A percentile compares a stretch with the other conserved stretches of the same genome.
phyloP scores from a whole-genome alignment of 92 coral and sea anemone genomes.

The Porites evermanni region DNA sequence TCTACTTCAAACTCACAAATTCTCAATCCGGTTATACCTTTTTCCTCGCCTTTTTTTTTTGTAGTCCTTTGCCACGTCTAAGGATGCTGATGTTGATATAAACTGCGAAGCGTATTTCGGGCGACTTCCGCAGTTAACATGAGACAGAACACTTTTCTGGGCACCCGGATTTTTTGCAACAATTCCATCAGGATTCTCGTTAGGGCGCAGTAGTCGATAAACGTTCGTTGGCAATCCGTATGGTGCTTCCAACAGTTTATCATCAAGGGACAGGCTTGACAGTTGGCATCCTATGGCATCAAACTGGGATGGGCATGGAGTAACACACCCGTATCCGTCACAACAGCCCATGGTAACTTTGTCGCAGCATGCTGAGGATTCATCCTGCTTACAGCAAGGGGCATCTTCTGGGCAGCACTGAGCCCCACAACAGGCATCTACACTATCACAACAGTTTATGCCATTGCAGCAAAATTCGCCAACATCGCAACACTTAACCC shows the following conservation, averaged over 20 bases:
- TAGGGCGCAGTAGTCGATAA: slow-evolving; percentile 4
- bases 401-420: not conserved
- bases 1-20: not conserved
- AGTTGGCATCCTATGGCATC: slow-evolving; percentile 13
- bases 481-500: not conserved
- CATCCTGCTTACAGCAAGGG: not conserved
- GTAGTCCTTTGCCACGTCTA: slow-evolving; percentile 21
- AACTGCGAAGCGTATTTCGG: slow-evolving; percentile 34
- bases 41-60: slow-evolving; percentile 26
- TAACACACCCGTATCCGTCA: slow-evolving; percentile 18
- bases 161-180: slow-evolving; percentile 29
- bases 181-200: slow-evolving; percentile 7
- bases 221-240: not conserved
- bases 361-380: not conserved
- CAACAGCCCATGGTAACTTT: not conserved
- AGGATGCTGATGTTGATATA: slow-evolving; percentile 33
- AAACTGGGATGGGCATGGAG: slow-evolving; percentile 4
- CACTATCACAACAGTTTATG: not conserved
- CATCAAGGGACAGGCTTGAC: not conserved
- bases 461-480: not conserved
- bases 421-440: not conserved
- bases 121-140: slow-evolving; percentile 42
- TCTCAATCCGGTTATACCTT: slow-evolving; percentile 26
- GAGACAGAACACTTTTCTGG: slow-evolving; percentile 39
- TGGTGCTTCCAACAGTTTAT: not conserved